Base-by-base conservation (phyloP, 2,797 vertebrate genomes). In the Cyprinella venusta region DNA sequence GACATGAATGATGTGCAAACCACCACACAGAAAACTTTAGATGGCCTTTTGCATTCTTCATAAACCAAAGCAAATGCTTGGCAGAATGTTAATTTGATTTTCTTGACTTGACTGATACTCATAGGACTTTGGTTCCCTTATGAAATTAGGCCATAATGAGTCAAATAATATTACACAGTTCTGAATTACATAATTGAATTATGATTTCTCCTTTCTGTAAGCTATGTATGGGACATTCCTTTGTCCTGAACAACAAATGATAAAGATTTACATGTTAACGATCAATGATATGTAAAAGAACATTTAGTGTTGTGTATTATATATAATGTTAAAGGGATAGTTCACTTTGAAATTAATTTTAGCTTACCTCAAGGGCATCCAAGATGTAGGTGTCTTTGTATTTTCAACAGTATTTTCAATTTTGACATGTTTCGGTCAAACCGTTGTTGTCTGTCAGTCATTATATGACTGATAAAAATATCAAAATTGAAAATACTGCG, bases 1-100 rank as follows among this genome's bases (percentile, higher is more conserved):
- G 59, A 54, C 64, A 68, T 69, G 63, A 48, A 59, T 67, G 59
- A 65, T 71, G 48, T 50, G 50, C 69, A 81, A 63, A 63, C 64
- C 18, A 36, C 48, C 52, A n/a, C 59, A 79, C 33, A 67, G 16
- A n/a, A 21, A 24, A 56, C 42, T n/a, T 15, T 50, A 61, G 30
- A 68, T 38, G 76, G 10, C 7, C 61, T n/a, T 79, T 8, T 24
- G 6, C 18, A 65, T 63, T 67, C 21, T 52, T 68, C 63, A 52
- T 67, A 19, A 68, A 79, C 4, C 19, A 56, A 36, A 74, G 50
- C 71, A n/a, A 38, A 75, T 13, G 10, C 10, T 19, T 40, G 19
- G 19, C 65, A 52, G 18, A 19, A 54, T 74, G 36, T 74, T 33
- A 36, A 38, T 24, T 15, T 0, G 0, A 74, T 74, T 54, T 54